Evolutionary conservation across 2,797 vertebrate genomes (phyloP).

Genomic region (Alca torda): DNA sequence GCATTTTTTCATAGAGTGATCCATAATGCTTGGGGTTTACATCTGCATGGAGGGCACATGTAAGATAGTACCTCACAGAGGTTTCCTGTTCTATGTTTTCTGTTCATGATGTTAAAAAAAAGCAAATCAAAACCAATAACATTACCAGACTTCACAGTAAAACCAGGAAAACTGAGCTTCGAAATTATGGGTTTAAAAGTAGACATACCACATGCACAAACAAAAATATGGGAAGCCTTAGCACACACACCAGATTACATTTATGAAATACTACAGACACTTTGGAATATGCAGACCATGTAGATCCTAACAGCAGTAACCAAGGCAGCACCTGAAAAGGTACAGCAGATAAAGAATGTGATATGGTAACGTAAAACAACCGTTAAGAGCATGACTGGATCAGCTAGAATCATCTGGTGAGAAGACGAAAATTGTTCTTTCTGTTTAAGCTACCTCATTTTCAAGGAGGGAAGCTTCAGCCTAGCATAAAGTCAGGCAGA

Average conservation of each 20-base stretch:
- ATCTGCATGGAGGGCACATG: background rate
- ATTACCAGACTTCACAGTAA: background rate
- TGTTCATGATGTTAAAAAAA: background rate
- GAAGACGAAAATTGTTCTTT: background rate
- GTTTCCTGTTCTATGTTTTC: background rate
- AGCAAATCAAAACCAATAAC: background rate
- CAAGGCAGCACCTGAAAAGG: background rate
- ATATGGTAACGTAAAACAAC: too few species aligned
- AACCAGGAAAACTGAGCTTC: background rate
- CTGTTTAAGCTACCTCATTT: background rate
- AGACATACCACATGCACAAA: background rate
- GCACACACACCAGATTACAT: background rate
- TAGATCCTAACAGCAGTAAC: background rate
- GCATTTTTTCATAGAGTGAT: background rate
- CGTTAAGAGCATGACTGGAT: background rate
- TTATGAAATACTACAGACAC: background rate
- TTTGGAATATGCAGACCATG: background rate
- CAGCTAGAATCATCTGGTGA: background rate
- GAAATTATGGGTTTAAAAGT: background rate
- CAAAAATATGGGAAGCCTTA: background rate
- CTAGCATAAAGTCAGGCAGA: background rate
- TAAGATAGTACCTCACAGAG: background rate
- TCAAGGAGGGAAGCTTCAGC: background rate
- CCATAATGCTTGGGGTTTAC: background rate
- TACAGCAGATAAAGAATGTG: background rate